These are phyloP conservation scores for Acestrorhynchus altus DNA, from an alignment of 2,797 vertebrate genomes.

Conservation along the genomic window DNA sequence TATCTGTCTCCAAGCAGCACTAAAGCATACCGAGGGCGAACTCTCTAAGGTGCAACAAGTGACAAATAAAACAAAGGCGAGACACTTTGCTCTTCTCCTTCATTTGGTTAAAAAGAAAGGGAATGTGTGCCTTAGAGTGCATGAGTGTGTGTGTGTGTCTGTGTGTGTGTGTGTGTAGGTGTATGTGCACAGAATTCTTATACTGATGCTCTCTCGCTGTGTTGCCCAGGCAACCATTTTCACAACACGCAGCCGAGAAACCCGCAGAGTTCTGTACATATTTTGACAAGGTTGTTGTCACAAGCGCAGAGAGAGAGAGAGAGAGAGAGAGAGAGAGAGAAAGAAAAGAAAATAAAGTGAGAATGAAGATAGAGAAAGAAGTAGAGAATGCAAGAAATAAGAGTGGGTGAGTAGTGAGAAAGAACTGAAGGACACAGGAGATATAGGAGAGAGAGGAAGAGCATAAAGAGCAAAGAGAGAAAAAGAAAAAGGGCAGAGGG, in stretches of 20 bases:
- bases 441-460: no score
- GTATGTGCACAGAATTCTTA: conserved; percentile 41
- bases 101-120: conserved; percentile 39
- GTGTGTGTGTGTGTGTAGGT: conserved; percentile 27
- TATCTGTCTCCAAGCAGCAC: neutral
- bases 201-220: conserved; percentile 49
- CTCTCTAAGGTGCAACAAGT: conserved; percentile 36
- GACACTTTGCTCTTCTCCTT: conserved; percentile 48
- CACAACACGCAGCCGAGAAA: conserved; percentile 60
- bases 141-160: conserved; percentile 20
- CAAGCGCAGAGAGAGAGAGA: conserved; percentile 44
- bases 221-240: conserved; percentile 66
- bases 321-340: conserved; percentile 1
- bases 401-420: conserved; percentile 19
- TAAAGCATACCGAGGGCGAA: neutral
- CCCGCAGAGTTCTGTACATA: conserved; percentile 61
- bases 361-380: no score
- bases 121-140: neutral
- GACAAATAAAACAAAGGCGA: conserved; percentile 29
- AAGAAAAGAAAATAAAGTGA: no score
- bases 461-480: no score
- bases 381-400: neutral
- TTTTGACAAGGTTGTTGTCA: conserved; percentile 65
- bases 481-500: no score
- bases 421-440: neutral